phyloP scores from a whole-genome alignment of 2,888 invertebrate species.

The Watsonalla cultraria region DNA sequence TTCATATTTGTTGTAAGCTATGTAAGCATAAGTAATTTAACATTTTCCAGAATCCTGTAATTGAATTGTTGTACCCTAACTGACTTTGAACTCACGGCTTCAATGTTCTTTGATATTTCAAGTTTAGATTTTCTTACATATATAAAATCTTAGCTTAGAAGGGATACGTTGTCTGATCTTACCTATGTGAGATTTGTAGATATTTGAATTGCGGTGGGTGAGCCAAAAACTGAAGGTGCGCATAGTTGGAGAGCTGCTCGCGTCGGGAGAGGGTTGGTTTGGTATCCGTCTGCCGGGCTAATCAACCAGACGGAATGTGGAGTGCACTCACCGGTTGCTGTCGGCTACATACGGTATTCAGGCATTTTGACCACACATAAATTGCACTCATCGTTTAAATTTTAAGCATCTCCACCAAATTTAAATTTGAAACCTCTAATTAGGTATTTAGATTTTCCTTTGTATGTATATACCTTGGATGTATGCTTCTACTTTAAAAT shows the following conservation, averaged over 20 bases:
- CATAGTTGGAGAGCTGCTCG: constrained; percentile 21
- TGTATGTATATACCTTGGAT: too few species aligned
- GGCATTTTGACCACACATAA: background rate
- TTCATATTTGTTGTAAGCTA: too few species aligned
- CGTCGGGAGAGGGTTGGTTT: constrained; percentile 18
- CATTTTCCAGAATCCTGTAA: too few species aligned
- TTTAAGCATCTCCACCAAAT: background rate
- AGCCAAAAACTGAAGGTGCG: constrained; percentile 46
- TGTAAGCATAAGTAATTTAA: too few species aligned
- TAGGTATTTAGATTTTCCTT: too few species aligned
- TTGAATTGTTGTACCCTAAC: too few species aligned
- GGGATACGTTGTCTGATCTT: constrained; percentile 8
- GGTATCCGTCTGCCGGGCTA: constrained; percentile 30
- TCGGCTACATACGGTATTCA: constrained; percentile 3
- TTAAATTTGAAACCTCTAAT: too few species aligned
- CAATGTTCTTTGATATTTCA: too few species aligned
- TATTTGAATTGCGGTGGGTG: constrained; percentile 20
- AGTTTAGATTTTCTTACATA: too few species aligned
- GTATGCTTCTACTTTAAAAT: background rate
- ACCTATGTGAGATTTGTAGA: too few species aligned
- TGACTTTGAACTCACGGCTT: too few species aligned
- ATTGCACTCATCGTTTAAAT: background rate
- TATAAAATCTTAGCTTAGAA: background rate
- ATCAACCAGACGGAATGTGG: constrained; percentile 49
- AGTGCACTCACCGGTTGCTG: constrained; percentile 31